Base-by-base conservation (phyloP, 2,888 invertebrate species). In the Lasioglossum figueresi region DNA sequence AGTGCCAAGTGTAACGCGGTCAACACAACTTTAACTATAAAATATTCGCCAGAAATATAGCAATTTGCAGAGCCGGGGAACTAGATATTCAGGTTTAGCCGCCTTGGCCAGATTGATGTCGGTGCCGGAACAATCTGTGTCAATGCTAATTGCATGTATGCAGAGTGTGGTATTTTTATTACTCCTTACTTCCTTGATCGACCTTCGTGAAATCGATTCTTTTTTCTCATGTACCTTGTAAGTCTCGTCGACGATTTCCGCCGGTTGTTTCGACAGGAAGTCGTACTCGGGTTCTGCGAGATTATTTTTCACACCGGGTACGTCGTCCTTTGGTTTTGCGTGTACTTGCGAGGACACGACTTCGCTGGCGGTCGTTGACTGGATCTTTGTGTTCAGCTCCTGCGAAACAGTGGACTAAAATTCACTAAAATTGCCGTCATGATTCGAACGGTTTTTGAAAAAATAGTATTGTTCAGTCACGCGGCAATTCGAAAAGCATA, bases 161-260 rank as follows among this genome's bases (percentile, higher is more conserved):
- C 27, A 14, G 66, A 71, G 74, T 14, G 14, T 6, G 16, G 63
- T 31, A 31, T 31, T 63, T 63, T 63, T 63, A 63, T 63, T 63
- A n/a, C 63, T 63, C 31, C 31, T 34, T 37, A 19, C 37, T 23
- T 68, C 66, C 31, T 34, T 68, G 34, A 23, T 68, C 66, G 34
- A 37, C 31, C 34, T 68, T 34, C 31, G 10, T 23, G 37, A 23
- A 10, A 10, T 68, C 6, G 66, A 37, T 56, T 52, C 81, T 31
- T 34, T 52, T 8, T 3, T n/a, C 66, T 31, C 63, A 6, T 63
- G 14, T 90, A 98, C 97, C 95, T 97, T 97, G 95, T 97, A 98
- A 0, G 98, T 98, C 95, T 98, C 98, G 94, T 98, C 98, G 12
- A 98, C 97, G 89, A 97, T 97, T 95, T 98, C 98, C 14, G 97